Percentiles rank a stretch among this genome's conserved stretches.
These are phyloP conservation scores for Latrodectus elegans DNA, from an alignment of 2,888 invertebrate genomes.

Conservation along the genomic window DNA sequence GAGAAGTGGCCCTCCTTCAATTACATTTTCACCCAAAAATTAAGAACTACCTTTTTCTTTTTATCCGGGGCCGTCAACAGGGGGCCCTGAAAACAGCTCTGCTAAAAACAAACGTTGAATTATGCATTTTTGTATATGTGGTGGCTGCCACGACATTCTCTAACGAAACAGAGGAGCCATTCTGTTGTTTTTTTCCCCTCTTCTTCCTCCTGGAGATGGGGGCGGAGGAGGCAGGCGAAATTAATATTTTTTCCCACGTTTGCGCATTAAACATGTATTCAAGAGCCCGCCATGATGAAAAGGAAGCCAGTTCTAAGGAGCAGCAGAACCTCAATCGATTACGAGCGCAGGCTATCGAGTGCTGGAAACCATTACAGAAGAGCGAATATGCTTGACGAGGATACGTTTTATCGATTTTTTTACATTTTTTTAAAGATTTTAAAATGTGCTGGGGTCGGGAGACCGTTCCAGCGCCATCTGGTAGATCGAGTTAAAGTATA, in stretches of 20 bases:
- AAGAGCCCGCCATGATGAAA: slow-evolving; percentile 50
- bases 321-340: slow-evolving; percentile 47
- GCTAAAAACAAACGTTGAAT: slow-evolving; percentile 41
- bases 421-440: slow-evolving; percentile 53
- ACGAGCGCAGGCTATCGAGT: slow-evolving; percentile 43
- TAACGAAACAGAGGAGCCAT: slow-evolving; percentile 3
- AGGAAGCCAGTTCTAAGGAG: slow-evolving; percentile 30
- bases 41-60: slow-evolving; percentile 15
- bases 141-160: slow-evolving; percentile 14
- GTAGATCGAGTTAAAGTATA: slow-evolving; percentile 23
- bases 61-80: slow-evolving; percentile 14
- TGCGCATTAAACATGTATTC: slow-evolving; percentile 66
- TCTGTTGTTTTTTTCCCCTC: not conserved
- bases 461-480: slow-evolving; percentile 55
- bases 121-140: slow-evolving; percentile 28
- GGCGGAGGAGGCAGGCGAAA: slow-evolving; percentile 35
- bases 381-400: slow-evolving; percentile 14
- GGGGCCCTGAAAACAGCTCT: slow-evolving; percentile 18
- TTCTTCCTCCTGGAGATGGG: not conserved
- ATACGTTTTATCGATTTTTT: slow-evolving; percentile 53
- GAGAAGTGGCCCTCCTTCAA: not conserved
- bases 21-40: slow-evolving; percentile 37
- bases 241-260: slow-evolving; percentile 67
- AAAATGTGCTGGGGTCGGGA: slow-evolving; percentile 54
- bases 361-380: slow-evolving; percentile 51